phyloP scores from a whole-genome alignment of 2,888 invertebrate species.

The Eupithecia vulgata region DNA sequence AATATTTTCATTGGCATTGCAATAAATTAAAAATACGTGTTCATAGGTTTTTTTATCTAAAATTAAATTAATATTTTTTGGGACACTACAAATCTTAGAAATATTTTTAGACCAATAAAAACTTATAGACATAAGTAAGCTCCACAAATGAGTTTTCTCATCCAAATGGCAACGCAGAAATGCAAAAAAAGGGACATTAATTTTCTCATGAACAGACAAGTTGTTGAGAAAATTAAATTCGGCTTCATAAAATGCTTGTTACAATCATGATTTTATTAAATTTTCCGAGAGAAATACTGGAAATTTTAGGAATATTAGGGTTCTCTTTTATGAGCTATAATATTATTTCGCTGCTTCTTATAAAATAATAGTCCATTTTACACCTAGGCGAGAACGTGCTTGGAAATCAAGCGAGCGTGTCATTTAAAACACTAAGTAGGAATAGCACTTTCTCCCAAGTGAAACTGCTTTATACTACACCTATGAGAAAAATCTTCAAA shows the following conservation, averaged over 20 bases:
- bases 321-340: not conserved
- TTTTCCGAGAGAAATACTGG: not conserved
- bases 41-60: too few species aligned
- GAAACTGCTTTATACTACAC: too few species aligned
- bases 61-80: not conserved
- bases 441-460: too few species aligned
- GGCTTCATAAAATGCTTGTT: slow-evolving; percentile 26
- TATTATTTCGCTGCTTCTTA: not conserved
- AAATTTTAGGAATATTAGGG: not conserved
- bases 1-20: too few species aligned
- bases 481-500: too few species aligned
- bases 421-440: too few species aligned
- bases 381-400: too few species aligned
- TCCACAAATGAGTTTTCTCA: not conserved
- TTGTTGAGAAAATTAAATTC: slow-evolving; percentile 38
- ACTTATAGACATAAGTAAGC: not conserved
- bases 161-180: slow-evolving; percentile 20
- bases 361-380: too few species aligned
- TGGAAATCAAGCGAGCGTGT: too few species aligned
- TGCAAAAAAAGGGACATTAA: slow-evolving; percentile 29
- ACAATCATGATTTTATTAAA: slow-evolving; percentile 5
- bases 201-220: slow-evolving; percentile 38
- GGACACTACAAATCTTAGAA: not conserved
- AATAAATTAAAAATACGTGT: too few species aligned
- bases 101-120: not conserved